phyloP scores from a whole-genome alignment of 2,888 invertebrate species.

The Ophonus ardosiacus region DNA sequence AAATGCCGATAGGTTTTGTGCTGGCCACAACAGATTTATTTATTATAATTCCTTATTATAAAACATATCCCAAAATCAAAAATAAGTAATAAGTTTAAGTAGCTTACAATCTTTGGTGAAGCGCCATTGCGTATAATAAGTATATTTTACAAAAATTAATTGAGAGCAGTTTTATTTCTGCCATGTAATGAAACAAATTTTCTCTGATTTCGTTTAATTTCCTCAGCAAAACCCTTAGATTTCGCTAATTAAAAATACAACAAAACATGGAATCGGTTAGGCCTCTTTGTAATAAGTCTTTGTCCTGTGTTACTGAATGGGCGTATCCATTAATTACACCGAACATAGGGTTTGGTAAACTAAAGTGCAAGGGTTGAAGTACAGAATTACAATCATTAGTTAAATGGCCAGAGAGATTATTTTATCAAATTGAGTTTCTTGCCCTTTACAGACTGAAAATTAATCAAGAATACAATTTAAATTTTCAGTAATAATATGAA shows the following conservation, averaged over 20 bases:
- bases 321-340: constrained; percentile 47
- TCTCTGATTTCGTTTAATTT: background rate
- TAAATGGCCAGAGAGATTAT: constrained; percentile 38
- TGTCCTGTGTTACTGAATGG: background rate
- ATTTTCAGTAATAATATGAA: no score
- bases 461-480: no score
- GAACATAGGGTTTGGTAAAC: background rate
- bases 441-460: background rate
- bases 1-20: no score
- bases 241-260: constrained; percentile 23
- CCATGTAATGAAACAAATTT: no score
- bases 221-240: background rate
- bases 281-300: constrained; percentile 19
- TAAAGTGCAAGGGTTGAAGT: background rate
- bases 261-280: background rate
- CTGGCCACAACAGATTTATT: no score
- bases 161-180: no score
- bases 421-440: constrained; percentile 17
- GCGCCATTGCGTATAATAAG: no score
- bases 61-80: no score
- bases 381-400: constrained; percentile 49
- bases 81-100: no score
- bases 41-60: no score
- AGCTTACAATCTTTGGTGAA: no score
- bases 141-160: no score